phyloP scores from a whole-genome alignment of 2,888 invertebrate genomes.

The Torymus auratus region DNA sequence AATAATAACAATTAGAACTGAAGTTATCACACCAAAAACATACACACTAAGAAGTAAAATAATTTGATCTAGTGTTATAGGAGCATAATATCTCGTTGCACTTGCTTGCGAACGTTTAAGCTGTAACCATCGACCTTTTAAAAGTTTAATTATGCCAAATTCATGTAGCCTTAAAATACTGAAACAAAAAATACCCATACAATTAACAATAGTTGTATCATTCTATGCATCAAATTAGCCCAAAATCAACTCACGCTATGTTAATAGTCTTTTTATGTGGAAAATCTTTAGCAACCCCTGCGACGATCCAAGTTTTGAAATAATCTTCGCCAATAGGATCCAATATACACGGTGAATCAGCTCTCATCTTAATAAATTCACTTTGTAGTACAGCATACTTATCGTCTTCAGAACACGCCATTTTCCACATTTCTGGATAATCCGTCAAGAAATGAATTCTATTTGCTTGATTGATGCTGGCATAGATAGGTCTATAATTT shows the following conservation, averaged over 20 bases:
- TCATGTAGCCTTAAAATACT: constrained; percentile 62
- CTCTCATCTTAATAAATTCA: constrained; percentile 51
- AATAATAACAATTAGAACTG: constrained; percentile 21
- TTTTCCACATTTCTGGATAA: constrained; percentile 52
- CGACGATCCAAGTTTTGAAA: constrained; percentile 50
- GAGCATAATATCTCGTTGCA: background rate
- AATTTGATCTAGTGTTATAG: constrained; percentile 41
- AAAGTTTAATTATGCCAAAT: constrained; percentile 52
- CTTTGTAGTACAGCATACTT: constrained; percentile 48
- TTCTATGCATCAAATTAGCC: background rate
- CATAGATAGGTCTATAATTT: constrained; percentile 24
- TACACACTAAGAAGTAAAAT: constrained; percentile 27
- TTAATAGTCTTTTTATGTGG: constrained; percentile 62
- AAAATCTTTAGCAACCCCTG: constrained; percentile 61
- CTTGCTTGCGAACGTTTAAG: background rate
- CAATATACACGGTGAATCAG: constrained; percentile 52
- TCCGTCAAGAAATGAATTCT: constrained; percentile 23
- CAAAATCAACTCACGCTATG: constrained; percentile 59
- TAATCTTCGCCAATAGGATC: constrained; percentile 46
- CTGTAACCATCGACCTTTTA: constrained; percentile 58
- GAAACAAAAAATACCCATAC: constrained; percentile 13
- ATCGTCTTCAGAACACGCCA: constrained; percentile 47
- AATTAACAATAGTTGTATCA: too few relatives aligned
- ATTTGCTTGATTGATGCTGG: background rate
- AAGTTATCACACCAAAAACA: constrained; percentile 14